Base-by-base conservation (phyloP, 30 jellyfish, hydroid and myxozoan genomes). In the Pelagia noctiluca region DNA sequence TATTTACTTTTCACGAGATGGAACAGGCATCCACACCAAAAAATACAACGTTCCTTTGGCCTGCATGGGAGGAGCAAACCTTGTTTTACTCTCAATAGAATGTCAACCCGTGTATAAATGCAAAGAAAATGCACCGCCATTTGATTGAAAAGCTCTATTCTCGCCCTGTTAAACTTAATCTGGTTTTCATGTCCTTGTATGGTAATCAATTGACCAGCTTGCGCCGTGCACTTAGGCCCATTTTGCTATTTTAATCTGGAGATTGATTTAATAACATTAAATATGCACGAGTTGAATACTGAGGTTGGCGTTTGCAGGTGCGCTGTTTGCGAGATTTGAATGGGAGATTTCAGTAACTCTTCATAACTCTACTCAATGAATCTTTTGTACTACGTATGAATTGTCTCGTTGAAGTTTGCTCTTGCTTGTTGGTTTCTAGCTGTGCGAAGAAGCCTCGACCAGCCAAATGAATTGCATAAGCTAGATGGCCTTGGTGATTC, bases 271-370 rank as follows among this genome's bases (percentile, higher is more conserved):
- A 80, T 80, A 66, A 33, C 90, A 80, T 80, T 80, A 80, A 80
- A 80, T 38, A 80, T 80, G 90, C 34, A 80, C 84, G 90, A 80
- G 83, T 16, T 72, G 75, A 38, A 65, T 19, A 62, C 77, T 29
- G 84, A 67, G 84, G 90, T 71, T 61, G 2, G 67, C 63, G 4
- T 25, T 32, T 60, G 71, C 90, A 80, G 90, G 90, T 80, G 90
- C 84, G 66, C 75, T 54, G 76, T 63, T 80, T 37, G 71, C 10
- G 67, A 1, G 19, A 22, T 23, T 52, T 80, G 84, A 80, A 80
- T 80, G 48, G 24, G 29, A 31, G 84, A 80, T 80, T 80, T 34
- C 50, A 46, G 22, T 32, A 21, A 30, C 53, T 66, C 53, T 46
- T 8, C 53, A 36, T 32, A 66, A 28, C 33, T 25, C 32, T 25